phyloP scores from a whole-genome alignment of 1,140 invertebrate species.

The Myzus persicae region DNA sequence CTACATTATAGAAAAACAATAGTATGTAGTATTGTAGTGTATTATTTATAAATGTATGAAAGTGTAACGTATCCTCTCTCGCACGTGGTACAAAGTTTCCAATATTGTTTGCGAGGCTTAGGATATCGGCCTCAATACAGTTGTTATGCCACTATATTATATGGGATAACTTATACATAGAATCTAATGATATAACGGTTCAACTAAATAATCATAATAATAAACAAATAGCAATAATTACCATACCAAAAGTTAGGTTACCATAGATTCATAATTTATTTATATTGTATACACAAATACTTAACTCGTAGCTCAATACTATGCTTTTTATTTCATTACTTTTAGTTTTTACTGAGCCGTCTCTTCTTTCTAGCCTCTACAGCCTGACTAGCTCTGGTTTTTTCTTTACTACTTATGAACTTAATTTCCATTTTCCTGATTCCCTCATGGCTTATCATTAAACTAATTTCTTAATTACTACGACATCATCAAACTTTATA shows the following conservation, averaged over 20 bases:
- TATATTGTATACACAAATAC: not conserved
- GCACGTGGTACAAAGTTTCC: not conserved
- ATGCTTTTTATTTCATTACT: no score
- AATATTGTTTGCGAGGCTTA: not conserved
- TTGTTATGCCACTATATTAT: not conserved
- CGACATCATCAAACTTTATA: no score
- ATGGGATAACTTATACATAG: not conserved
- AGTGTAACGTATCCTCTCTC: not conserved
- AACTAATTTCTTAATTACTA: no score
- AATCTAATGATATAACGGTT: not conserved
- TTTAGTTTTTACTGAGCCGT: no score
- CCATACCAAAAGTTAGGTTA: no score
- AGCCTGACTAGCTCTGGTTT: not conserved
- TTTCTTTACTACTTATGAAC: not conserved
- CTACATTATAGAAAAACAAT: not conserved
- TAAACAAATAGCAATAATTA: not conserved
- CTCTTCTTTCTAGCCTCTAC: not conserved
- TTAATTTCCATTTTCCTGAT: not conserved
- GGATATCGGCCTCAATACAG: not conserved
- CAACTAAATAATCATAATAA: not conserved
- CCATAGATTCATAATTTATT: not conserved
- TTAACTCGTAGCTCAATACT: no score
- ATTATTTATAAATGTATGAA: not conserved
- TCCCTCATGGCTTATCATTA: not conserved
- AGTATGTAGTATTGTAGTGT: not conserved